These are phyloP conservation scores for Tapera naevia DNA, from an alignment of 2,797 vertebrate species.

Conservation along the genomic window DNA sequence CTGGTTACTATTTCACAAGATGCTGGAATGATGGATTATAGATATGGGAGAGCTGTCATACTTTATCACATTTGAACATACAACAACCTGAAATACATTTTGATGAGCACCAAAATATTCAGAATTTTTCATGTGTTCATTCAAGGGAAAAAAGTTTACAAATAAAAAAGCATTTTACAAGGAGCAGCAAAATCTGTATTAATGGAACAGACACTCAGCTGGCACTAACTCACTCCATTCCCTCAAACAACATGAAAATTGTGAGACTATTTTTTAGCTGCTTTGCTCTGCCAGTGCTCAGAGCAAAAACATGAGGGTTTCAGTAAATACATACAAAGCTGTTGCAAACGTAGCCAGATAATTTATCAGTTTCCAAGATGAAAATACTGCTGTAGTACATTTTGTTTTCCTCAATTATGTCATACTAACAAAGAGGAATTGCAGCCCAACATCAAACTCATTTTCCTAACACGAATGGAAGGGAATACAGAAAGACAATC, in stretches of 20 bases:
- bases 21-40: not conserved
- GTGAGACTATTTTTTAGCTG: not conserved
- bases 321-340: not conserved
- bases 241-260: not conserved
- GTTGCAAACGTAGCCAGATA: not conserved
- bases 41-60: not conserved
- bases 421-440: slow-evolving; percentile 8
- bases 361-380: slow-evolving; percentile 1
- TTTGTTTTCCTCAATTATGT: not conserved
- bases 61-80: not conserved
- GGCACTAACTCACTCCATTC: not conserved
- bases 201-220: not conserved
- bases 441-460: slow-evolving; percentile 29
- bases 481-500: slow-evolving; percentile 3
- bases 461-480: slow-evolving; percentile 52
- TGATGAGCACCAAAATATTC: not conserved
- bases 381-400: not conserved
- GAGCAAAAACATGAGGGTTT: not conserved
- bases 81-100: not conserved
- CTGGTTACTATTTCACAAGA: not conserved
- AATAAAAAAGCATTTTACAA: not conserved
- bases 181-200: not conserved
- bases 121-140: not conserved
- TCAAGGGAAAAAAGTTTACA: not conserved
- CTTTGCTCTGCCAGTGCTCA: not conserved